Evolutionary conservation across 2,113 vertebrate species (phyloP).

Genomic region (Prionailurus bengalensis): DNA sequence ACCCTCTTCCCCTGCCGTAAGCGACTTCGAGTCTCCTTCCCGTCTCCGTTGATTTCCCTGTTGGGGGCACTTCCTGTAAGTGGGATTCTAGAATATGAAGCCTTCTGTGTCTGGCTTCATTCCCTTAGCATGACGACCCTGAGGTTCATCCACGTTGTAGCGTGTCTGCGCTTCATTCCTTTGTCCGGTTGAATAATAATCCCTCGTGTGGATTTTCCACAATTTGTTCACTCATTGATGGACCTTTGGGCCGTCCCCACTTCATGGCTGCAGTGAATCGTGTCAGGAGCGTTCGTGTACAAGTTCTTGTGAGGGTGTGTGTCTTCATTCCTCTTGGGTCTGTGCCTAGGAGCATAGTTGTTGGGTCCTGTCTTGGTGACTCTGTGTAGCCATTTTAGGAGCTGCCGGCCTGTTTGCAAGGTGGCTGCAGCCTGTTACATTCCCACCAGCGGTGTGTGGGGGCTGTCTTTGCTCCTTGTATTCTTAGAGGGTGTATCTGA

Average conservation of each 20-base stretch:
- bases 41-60: background rate
- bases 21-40: background rate
- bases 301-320: background rate
- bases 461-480: background rate
- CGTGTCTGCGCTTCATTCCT: background rate
- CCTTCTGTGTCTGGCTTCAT: background rate
- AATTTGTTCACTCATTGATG: background rate
- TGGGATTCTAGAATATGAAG: background rate
- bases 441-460: background rate
- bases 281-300: fast-evolving
- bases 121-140: background rate
- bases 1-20: background rate
- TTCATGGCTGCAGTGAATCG: background rate
- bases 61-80: background rate
- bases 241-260: background rate
- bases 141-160: background rate
- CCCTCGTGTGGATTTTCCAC: background rate
- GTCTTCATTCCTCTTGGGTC: background rate
- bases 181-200: background rate
- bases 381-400: background rate
- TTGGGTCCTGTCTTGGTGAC: background rate
- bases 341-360: background rate
- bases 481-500: fast-evolving
- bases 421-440: background rate
- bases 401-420: background rate